phyloP scores from a whole-genome alignment of 2,113 vertebrate genomes.

The Gnathonemus echidnorhynchus region DNA sequence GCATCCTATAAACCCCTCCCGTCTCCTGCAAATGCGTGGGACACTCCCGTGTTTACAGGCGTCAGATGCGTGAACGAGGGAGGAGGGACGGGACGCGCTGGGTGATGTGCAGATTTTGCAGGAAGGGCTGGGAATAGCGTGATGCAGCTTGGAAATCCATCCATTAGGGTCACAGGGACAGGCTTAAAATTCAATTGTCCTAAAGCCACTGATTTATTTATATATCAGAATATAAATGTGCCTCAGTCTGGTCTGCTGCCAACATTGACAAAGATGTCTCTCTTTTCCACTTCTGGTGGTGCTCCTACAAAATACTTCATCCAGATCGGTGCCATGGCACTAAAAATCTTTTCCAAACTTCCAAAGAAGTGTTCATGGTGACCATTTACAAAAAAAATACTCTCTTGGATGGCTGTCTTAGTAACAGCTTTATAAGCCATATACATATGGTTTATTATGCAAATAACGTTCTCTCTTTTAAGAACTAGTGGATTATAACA shows the following conservation, averaged over 20 bases:
- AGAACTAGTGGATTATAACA: background rate
- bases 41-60: conserved; percentile 29
- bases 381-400: background rate
- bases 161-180: background rate
- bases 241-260: background rate
- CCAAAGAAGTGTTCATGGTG: background rate
- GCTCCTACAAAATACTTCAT: background rate
- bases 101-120: background rate
- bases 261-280: background rate
- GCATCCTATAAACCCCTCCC: conserved; percentile 42
- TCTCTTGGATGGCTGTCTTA: background rate
- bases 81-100: conserved; percentile 7
- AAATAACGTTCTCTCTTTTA: background rate
- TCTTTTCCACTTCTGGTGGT: background rate
- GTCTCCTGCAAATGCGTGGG: conserved; percentile 36
- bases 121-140: background rate
- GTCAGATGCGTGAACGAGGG: background rate
- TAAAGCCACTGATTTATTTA: background rate
- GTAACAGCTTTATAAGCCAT: background rate
- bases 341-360: background rate
- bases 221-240: background rate
- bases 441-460: background rate
- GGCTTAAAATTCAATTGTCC: background rate
- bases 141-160: background rate
- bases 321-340: background rate